Conservation (phyloP, 2,113 vertebrate species). For the Pelvicachromis taeniatus region DNA sequence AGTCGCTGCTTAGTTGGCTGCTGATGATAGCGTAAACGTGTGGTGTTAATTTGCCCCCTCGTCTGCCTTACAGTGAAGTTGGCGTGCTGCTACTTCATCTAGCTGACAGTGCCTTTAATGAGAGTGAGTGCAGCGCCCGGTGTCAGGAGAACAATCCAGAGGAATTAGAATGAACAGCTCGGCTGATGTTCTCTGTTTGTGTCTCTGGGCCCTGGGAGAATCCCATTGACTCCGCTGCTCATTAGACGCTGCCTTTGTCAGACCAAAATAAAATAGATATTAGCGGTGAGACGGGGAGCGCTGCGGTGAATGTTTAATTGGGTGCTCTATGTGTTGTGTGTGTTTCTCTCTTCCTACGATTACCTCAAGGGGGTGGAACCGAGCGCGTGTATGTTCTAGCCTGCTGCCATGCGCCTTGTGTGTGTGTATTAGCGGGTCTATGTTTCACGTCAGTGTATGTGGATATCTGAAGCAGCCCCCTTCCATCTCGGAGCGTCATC, state of each 20-base stretch:
- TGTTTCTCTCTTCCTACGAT: constrained; percentile 14
- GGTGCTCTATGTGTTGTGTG: constrained; percentile 41
- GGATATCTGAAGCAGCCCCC: constrained; percentile 19
- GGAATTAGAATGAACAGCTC: constrained; percentile 55
- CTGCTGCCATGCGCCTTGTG: background rate
- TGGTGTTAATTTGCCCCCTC: constrained; percentile 19
- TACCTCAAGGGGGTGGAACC: constrained; percentile 19
- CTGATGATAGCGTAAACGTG: background rate
- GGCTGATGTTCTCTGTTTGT: constrained; percentile 57
- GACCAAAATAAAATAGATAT: constrained; percentile 69
- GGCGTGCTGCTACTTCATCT: constrained; percentile 34
- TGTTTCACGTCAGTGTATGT: constrained; percentile 29
- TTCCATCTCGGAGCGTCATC: constrained; percentile 27
- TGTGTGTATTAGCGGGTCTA: background rate
- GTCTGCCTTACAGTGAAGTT: constrained; percentile 23
- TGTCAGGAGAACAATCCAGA: constrained; percentile 60
- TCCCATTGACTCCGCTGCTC: constrained; percentile 57
- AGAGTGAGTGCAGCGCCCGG: constrained; percentile 39
- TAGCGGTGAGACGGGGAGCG: constrained; percentile 55
- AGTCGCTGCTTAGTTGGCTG: constrained; percentile 9
- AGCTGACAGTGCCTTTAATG: constrained; percentile 50
- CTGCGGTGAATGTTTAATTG: constrained; percentile 69
- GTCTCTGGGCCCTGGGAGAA: constrained; percentile 51
- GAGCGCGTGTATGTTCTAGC: background rate
- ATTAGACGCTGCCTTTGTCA: constrained; percentile 68